Percentiles rank a stretch among this genome's conserved stretches.
These are phyloP conservation scores for Apamea crenata DNA, from an alignment of 2,888 invertebrate genomes.

Conservation along the genomic window DNA sequence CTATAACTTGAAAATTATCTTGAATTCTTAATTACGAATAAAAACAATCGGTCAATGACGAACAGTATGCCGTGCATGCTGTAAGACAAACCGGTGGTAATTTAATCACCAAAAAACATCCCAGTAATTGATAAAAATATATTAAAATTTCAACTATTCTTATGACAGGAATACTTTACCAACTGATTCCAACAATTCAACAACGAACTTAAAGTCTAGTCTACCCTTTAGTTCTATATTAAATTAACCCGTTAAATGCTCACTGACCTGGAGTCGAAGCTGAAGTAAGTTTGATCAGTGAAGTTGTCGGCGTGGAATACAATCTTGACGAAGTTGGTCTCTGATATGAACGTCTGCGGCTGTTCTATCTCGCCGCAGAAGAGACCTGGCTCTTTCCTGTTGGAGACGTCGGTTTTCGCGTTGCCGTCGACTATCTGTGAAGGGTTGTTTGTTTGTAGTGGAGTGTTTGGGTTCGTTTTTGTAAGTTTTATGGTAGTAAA, in stretches of 20 bases:
- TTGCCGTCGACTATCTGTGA: slow-evolving; percentile 97
- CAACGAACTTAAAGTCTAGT: slow-evolving; percentile 79
- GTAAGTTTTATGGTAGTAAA: not conserved
- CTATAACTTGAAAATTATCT: not conserved
- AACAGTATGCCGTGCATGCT: not conserved
- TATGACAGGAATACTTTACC: slow-evolving; percentile 21
- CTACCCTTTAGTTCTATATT: slow-evolving; percentile 85
- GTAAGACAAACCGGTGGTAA: not conserved
- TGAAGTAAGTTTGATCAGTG: slow-evolving; percentile 97
- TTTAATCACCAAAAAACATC: not conserved
- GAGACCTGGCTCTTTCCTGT: slow-evolving; percentile 96
- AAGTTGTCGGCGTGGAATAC: slow-evolving; percentile 98
- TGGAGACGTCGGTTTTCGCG: slow-evolving; percentile 96
- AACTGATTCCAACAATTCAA: slow-evolving; percentile 30
- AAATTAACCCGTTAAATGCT: slow-evolving; percentile 89
- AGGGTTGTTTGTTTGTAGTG: slow-evolving; percentile 13
- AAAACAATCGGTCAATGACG: not conserved
- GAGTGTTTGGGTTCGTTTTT: not conserved
- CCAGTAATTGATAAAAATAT: not conserved
- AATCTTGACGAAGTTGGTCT: slow-evolving; percentile 97
- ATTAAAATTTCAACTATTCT: not conserved
- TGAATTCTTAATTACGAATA: too few species aligned
- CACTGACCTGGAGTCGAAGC: slow-evolving; percentile 92
- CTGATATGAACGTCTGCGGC: slow-evolving; percentile 98
- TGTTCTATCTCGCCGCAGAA: slow-evolving; percentile 98